These are phyloP conservation scores for Platynereis dumerilii DNA, from an alignment of 2,888 invertebrate genomes.

Conservation along the genomic window DNA sequence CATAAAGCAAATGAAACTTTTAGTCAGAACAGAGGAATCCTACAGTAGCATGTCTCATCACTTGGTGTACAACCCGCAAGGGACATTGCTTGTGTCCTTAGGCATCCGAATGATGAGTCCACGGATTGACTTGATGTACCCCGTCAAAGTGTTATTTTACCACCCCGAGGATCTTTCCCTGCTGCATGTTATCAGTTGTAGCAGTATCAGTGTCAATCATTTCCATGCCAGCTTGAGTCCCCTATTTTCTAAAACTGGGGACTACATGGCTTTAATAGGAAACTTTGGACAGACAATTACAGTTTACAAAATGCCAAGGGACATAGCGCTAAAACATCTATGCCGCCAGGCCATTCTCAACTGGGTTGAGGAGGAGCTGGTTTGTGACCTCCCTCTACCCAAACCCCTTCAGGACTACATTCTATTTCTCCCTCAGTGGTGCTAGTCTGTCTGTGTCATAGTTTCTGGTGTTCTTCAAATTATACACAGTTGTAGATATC, in stretches of 20 bases:
- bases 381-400: slow-evolving; percentile 14
- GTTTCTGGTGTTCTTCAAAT: too few species aligned
- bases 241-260: slow-evolving; percentile 30
- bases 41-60: slow-evolving; percentile 29
- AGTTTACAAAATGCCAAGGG: slow-evolving; percentile 24
- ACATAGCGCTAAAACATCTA: slow-evolving; percentile 18
- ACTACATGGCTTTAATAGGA: slow-evolving; percentile 33
- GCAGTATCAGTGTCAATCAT: slow-evolving; percentile 28
- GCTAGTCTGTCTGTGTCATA: slow-evolving; percentile 6
- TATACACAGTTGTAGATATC: too few species aligned
- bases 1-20: slow-evolving; percentile 16
- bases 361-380: slow-evolving; percentile 15
- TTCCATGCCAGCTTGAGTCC: slow-evolving; percentile 31
- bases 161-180: slow-evolving; percentile 25
- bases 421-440: slow-evolving; percentile 24
- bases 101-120: slow-evolving; percentile 27
- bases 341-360: slow-evolving; percentile 21
- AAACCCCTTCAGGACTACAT: slow-evolving; percentile 20
- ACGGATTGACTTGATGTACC: slow-evolving; percentile 29
- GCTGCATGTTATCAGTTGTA: slow-evolving; percentile 22
- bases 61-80: slow-evolving; percentile 28
- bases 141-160: slow-evolving; percentile 30
- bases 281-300: slow-evolving; percentile 24
- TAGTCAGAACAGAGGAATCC: slow-evolving; percentile 17
- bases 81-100: slow-evolving; percentile 27